A percentile compares a stretch with the other conserved stretches of the same genome.
These are phyloP conservation scores for Sepiola atlantica DNA, from an alignment of 2,888 invertebrate genomes.

Conservation along the genomic window DNA sequence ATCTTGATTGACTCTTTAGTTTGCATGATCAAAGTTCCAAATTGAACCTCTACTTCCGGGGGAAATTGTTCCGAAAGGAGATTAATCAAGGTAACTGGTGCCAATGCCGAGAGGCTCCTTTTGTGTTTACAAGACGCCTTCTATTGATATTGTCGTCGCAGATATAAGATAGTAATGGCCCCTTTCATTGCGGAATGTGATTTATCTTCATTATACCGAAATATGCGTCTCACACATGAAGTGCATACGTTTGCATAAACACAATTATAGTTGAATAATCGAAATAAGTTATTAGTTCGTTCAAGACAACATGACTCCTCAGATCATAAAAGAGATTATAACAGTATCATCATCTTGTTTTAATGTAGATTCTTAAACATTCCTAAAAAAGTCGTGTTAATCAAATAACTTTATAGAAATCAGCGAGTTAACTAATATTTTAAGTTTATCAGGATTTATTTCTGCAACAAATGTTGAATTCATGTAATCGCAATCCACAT, in stretches of 20 bases:
- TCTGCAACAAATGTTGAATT: no score
- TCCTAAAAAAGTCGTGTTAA: no score
- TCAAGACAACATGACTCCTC: background rate
- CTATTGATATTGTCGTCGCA: background rate
- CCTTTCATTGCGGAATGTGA: background rate
- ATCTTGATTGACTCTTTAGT: background rate
- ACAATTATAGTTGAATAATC: background rate
- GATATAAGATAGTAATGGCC: background rate
- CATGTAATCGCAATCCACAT: no score
- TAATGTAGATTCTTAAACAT: no score
- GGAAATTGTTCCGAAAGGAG: conserved; percentile 3
- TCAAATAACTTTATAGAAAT: no score
- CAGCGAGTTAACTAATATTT: no score
- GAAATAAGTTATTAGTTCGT: background rate
- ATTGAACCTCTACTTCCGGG: background rate
- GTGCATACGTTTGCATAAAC: background rate
- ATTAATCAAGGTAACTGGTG: conserved; percentile 12
- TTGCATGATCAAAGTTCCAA: background rate
- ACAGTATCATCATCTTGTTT: no score
- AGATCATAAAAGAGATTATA: background rate
- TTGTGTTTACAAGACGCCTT: background rate
- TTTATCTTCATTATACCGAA: background rate
- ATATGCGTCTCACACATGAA: background rate
- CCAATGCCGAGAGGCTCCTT: background rate
- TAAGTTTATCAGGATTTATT: no score